Evolutionary conservation across 1,140 invertebrate species (phyloP), one percentile per base, ranked within the genome.

Genomic region (Drosophila eugracilis): DNA sequence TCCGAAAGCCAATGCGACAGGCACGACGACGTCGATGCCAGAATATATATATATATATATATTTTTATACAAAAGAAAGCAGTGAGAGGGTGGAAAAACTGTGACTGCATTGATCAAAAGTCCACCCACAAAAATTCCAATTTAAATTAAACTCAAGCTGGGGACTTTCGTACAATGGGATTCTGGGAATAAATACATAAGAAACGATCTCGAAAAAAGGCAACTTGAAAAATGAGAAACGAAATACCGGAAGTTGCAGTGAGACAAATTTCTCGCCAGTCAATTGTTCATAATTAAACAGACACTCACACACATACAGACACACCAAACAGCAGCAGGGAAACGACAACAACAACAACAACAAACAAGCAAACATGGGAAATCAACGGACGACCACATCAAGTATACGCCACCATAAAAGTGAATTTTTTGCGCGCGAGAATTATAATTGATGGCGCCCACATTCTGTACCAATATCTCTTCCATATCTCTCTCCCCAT

Each of bases 391-490:
- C 60, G 28, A 39, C 44, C 74, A 67, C 83, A 85, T 86, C 81
- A 88, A 86, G 81, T 88, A 86, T 88, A 86, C 81, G 81, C 74
- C 83, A 81, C 78, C 83, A 66, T 88, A 88, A 86, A 86, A 81
- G 83, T 58, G 47, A 71, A 80, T 79, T 60, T 62, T 80, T 71
- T 49, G 55, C 45, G 47, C 49, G 74, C 55, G 67, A 53, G 75
- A 72, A 84, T 78, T 76, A 81, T 85, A 86, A 77, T 75, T 81
- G 83, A 85, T 77, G 77, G 70, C 75, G 70, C 75, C 74, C 79
- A 80, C 75, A 66, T 55, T 66, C 53, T 55, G 42, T 37, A 54
- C 45, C 57, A 52, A 57, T 77, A 52, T 58, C 44, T 44, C 30
- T 28, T 69, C 53, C 39, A 39, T 48, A 67, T 54, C n/a, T 36